Evolutionary conservation across 2,888 invertebrate genomes (phyloP).

Genomic region (Lasioglossum marginatum): DNA sequence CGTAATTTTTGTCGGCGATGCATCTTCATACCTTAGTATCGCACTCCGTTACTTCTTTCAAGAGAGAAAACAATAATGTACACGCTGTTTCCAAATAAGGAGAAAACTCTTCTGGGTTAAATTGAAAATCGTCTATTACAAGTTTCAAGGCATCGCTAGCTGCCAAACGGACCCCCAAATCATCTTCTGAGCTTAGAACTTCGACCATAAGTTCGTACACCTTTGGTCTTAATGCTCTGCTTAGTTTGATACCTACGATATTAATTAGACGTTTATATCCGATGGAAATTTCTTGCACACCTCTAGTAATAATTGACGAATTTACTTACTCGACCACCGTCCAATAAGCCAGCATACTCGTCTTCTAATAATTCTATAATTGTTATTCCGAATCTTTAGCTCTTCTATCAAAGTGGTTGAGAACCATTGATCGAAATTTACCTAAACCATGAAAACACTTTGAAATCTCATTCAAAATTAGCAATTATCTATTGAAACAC

Average conservation of each 20-base stretch:
- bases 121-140: conserved; percentile 96
- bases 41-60: conserved; percentile 95
- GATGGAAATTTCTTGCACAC: not conserved
- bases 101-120: conserved; percentile 93
- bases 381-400: conserved; percentile 92
- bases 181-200: conserved; percentile 91
- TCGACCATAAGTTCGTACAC: conserved; percentile 92
- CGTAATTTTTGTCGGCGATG: not conserved
- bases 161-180: conserved; percentile 94
- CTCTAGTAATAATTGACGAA: not conserved
- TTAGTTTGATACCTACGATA: conserved; percentile 90
- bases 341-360: conserved; percentile 94
- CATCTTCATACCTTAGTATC: conserved; percentile 91
- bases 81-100: conserved; percentile 93
- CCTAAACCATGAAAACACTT: conserved; percentile 83
- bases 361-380: conserved; percentile 93
- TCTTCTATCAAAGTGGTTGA: conserved; percentile 92
- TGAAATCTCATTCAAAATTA: not conserved
- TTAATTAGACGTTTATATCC: not conserved
- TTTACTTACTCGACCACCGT: conserved; percentile 87
- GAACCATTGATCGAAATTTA: conserved; percentile 98
- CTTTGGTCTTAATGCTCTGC: conserved; percentile 91
- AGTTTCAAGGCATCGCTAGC: conserved; percentile 93
- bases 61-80: conserved; percentile 91
- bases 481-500: not conserved